Base-by-base conservation (phyloP, 2,797 vertebrate species). In the Oreortyx pictus region DNA sequence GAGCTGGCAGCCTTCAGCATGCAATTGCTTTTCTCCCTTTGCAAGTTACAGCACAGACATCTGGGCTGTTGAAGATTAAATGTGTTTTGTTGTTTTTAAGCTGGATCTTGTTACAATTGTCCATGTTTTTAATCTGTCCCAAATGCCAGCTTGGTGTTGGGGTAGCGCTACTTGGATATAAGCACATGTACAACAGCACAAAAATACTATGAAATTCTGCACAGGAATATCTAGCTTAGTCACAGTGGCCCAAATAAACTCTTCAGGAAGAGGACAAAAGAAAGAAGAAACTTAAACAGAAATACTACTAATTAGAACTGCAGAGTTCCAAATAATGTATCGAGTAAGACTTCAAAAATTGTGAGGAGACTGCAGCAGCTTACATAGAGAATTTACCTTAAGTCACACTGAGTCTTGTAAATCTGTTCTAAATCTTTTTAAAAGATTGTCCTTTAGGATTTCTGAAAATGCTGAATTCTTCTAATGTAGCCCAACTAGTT, bases 381-480 rank as follows among this genome's bases (percentile, higher is more conserved):
- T 80, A 9, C 1, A 3, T 43, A 74, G 46, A 41, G 79, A 87
- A 7, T 9, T 89, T 82, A 37, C 68, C 60, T 61, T 76, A 68
- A 94, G 56, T 62, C 24, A 19, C 43, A 14, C 11, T 52, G 19
- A 64, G 77, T 81, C 37, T 20, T 67, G 44, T 37, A 68, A 70
- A 75, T 86, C 8, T 31, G 3, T 68, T 86, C 52, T 75, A 33
- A 54, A 43, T 54, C 2, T 33, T 76, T 86, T 87, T 20, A 25
- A 33, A 87, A 86, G 47, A 67, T 52, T 65, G 44, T 89, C 12
- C n/a, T 90, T 84, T 68, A 85, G 60, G 52, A 71, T 65, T 41
- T 37, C 89, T 41, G 27, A 82, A 85, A 57, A 59, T 78, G 61
- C 41, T 89, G 39, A 74, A 27, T 88, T 88, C 44, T 86, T 92